Evolutionary conservation across 2,888 invertebrate genomes (phyloP).

Genomic region (Helobdella robusta): DNA sequence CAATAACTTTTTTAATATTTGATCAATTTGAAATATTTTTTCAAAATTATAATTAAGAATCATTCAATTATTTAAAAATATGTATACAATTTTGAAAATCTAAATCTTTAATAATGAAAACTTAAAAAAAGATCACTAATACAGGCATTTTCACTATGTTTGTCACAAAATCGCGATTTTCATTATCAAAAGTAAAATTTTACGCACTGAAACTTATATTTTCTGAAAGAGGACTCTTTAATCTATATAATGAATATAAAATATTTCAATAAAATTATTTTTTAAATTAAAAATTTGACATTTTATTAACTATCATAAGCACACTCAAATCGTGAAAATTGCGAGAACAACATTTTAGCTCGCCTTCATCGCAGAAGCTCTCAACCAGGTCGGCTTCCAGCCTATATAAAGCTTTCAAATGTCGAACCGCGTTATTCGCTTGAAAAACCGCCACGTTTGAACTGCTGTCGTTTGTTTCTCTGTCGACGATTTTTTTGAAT

Average conservation of each 20-base stretch:
- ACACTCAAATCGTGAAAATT: slow-evolving; percentile 11
- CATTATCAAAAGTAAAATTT: no score
- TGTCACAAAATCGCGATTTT: no score
- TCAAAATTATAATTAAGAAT: not conserved
- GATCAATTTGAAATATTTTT: not conserved
- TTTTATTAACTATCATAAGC: slow-evolving; percentile 19
- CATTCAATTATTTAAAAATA: not conserved
- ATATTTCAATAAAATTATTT: not conserved
- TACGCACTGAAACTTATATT: not conserved
- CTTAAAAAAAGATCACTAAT: not conserved
- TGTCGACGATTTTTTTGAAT: not conserved
- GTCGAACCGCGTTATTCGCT: not conserved
- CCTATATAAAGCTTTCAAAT: slow-evolving; percentile 7
- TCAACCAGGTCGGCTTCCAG: slow-evolving; percentile 25
- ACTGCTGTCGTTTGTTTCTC: not conserved
- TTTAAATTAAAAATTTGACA: not conserved
- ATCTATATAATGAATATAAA: not conserved
- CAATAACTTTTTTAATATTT: not conserved
- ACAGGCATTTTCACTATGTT: no score
- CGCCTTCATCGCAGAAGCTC: slow-evolving; percentile 8
- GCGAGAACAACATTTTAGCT: not conserved
- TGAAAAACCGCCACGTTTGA: not conserved
- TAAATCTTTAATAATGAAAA: not conserved
- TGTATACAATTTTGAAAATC: not conserved
- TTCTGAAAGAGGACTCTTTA: not conserved